These are phyloP conservation scores for Sceliomorpha sp. DNA, from an alignment of 2,888 invertebrate genomes.

Conservation along the genomic window DNA sequence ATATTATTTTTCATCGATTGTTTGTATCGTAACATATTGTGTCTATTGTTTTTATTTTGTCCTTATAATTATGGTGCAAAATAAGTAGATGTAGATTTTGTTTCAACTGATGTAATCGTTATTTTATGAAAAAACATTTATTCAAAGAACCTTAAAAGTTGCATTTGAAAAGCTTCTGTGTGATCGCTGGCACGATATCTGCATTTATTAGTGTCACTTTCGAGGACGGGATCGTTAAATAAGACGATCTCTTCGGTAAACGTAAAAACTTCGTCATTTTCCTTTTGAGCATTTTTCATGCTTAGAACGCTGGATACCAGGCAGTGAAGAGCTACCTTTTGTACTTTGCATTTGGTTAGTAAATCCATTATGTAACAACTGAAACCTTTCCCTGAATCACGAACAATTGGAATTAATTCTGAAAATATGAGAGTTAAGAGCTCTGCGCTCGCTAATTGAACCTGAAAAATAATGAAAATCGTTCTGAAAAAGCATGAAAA, in stretches of 20 bases:
- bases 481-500: too few relatives aligned
- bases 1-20: not conserved
- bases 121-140: too few relatives aligned
- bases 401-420: slow-evolving; percentile 87
- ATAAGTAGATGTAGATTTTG: too few relatives aligned
- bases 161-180: slow-evolving; percentile 86
- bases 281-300: slow-evolving; percentile 79
- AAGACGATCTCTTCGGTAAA: slow-evolving; percentile 88
- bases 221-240: slow-evolving; percentile 85
- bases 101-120: too few relatives aligned
- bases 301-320: slow-evolving; percentile 88
- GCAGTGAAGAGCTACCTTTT: slow-evolving; percentile 91
- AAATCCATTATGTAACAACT: slow-evolving; percentile 89
- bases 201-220: slow-evolving; percentile 80
- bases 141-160: slow-evolving; percentile 82
- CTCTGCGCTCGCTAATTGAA: slow-evolving; percentile 88
- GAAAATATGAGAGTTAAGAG: slow-evolving; percentile 87
- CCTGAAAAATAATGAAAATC: too few relatives aligned
- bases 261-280: slow-evolving; percentile 82
- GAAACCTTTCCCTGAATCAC: slow-evolving; percentile 88
- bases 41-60: too few relatives aligned
- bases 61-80: too few relatives aligned
- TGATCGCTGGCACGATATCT: slow-evolving; percentile 84
- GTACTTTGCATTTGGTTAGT: slow-evolving; percentile 89
- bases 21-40: too few relatives aligned